Percentiles rank a stretch among this genome's conserved stretches.
Evolutionary conservation across 2,797 vertebrate genomes (phyloP).

Genomic region (Sebastes wilsoni): DNA sequence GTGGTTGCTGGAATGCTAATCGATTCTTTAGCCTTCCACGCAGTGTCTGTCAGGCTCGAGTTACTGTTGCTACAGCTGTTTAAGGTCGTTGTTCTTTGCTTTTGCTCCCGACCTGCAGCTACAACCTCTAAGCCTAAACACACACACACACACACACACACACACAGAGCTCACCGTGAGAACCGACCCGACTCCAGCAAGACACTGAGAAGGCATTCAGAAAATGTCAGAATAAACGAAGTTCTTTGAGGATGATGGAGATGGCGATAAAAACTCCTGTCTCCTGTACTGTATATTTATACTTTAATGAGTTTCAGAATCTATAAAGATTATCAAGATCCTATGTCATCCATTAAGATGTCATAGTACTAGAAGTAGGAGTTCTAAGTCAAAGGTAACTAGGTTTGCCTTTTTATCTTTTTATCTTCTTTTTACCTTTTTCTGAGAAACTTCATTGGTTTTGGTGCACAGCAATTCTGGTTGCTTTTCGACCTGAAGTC

Average conservation of each 20-base stretch:
- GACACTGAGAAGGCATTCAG: not conserved
- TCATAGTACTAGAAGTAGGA: not conserved
- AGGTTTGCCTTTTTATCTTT: not conserved
- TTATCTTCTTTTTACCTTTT: not conserved
- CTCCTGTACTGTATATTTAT: not conserved
- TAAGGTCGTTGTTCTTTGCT: slow-evolving; percentile 77
- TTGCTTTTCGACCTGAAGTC: not conserved
- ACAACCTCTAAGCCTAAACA: slow-evolving; percentile 60
- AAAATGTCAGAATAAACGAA: not conserved
- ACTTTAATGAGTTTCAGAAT: not conserved
- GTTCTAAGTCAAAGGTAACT: not conserved
- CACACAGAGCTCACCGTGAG: slow-evolving; percentile 45
- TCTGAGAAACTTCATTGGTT: not conserved
- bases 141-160: slow-evolving; percentile 4
- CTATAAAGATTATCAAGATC: not conserved
- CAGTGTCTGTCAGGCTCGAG: slow-evolving; percentile 62
- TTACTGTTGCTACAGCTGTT: slow-evolving; percentile 87
- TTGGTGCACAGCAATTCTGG: not conserved
- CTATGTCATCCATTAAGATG: not conserved
- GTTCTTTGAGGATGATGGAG: not conserved
- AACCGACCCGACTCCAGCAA: slow-evolving; percentile 22
- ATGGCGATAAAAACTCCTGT: not conserved
- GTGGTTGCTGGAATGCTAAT: slow-evolving; percentile 59
- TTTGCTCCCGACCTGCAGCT: slow-evolving; percentile 67
- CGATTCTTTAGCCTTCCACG: slow-evolving; percentile 43